Conservation (phyloP, 2,888 invertebrate species). For the Microctonus hyperodae region DNA sequence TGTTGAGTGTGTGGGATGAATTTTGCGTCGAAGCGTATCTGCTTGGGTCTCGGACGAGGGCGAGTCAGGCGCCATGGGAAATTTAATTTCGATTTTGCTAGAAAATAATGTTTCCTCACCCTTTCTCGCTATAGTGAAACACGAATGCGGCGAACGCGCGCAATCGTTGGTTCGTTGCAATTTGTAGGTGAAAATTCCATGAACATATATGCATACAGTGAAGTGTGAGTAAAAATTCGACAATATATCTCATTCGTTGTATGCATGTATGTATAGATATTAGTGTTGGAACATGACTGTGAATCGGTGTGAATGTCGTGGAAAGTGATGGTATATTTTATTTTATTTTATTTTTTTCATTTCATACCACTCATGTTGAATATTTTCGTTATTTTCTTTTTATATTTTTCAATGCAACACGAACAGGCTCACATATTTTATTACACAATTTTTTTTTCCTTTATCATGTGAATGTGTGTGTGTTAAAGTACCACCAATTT, state of each 20-base stretch:
- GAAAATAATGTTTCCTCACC: constrained; percentile 35
- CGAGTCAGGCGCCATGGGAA: constrained; percentile 44
- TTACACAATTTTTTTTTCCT: neutral
- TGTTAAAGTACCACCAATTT: neutral
- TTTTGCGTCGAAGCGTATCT: constrained; percentile 34
- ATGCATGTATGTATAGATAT: neutral
- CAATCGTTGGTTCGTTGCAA: constrained; percentile 9
- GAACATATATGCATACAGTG: neutral
- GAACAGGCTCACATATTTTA: neutral
- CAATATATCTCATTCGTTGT: neutral
- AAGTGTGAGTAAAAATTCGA: neutral
- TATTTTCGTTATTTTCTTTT: neutral
- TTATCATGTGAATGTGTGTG: neutral
- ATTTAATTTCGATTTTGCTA: constrained; percentile 45
- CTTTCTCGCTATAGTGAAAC: constrained; percentile 7
- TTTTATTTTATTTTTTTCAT: neutral
- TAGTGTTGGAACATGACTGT: neutral
- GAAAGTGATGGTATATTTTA: neutral
- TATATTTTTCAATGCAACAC: neutral
- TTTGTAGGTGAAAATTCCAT: constrained; percentile 17
- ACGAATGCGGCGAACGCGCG: constrained; percentile 1
- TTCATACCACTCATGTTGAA: neutral
- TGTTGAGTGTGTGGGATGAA: neutral
- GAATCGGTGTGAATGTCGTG: neutral
- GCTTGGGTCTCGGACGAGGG: constrained; percentile 20